These are phyloP conservation scores for Amphipyra tragopoginis DNA, from an alignment of 2,888 invertebrate species.

Conservation along the genomic window DNA sequence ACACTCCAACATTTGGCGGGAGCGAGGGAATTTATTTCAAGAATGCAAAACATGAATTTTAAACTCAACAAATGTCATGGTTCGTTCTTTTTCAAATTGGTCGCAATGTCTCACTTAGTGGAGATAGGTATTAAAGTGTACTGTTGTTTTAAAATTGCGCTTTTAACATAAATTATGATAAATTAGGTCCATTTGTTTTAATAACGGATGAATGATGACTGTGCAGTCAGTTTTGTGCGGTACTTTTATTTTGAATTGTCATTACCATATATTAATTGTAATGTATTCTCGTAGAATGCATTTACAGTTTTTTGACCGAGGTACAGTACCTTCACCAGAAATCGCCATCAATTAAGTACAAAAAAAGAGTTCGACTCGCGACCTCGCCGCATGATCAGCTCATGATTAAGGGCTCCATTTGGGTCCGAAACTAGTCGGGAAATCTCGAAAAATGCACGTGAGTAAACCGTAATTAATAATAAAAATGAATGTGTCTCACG, in stretches of 20 bases:
- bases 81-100: slow-evolving; percentile 61
- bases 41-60: slow-evolving; percentile 70
- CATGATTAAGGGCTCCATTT: no score
- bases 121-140: neutral
- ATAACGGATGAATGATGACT: slow-evolving; percentile 33
- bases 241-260: slow-evolving; percentile 24
- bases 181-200: slow-evolving; percentile 47
- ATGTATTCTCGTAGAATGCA: slow-evolving; percentile 1
- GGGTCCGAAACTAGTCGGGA: no score
- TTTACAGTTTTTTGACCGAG: neutral
- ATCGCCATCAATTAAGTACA: no score
- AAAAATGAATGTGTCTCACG: no score
- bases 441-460: no score
- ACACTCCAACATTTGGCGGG: slow-evolving; percentile 71
- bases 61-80: slow-evolving; percentile 56
- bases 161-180: slow-evolving; percentile 54
- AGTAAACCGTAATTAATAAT: no score
- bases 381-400: no score
- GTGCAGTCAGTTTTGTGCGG: slow-evolving; percentile 24
- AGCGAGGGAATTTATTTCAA: slow-evolving; percentile 68
- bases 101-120: slow-evolving; percentile 51
- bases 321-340: neutral
- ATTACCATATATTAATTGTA: slow-evolving; percentile 37
- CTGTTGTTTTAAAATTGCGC: slow-evolving; percentile 34
- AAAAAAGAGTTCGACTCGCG: no score